Evolutionary conservation across 2,113 vertebrate genomes (phyloP).

Genomic region (Echinops telfairi): DNA sequence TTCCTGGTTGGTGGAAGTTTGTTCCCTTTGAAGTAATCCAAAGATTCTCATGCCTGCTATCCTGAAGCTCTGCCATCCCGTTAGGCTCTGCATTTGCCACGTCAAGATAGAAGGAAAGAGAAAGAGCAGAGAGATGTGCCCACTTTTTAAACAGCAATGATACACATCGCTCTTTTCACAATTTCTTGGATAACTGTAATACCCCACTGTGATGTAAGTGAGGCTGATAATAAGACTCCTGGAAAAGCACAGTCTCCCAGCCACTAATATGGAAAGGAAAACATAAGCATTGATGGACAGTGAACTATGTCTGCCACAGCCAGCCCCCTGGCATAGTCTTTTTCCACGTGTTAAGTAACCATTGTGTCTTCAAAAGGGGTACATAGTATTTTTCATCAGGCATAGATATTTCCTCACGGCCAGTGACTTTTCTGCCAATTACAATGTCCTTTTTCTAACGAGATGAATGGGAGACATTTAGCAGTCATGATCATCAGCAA

Average conservation of each 20-base stretch:
- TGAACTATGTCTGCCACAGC: neutral
- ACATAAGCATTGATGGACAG: neutral
- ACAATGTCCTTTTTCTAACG: neutral
- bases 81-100: neutral
- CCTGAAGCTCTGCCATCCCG: neutral
- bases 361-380: neutral
- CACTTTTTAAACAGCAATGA: constrained; percentile 13
- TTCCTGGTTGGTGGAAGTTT: neutral
- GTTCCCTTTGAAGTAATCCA: neutral
- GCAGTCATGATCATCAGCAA: neutral
- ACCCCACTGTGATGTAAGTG: neutral
- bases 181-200: neutral
- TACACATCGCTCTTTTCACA: neutral
- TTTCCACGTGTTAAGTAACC: neutral
- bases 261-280: neutral
- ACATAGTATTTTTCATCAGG: neutral
- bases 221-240: neutral
- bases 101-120: neutral
- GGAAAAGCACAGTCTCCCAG: neutral
- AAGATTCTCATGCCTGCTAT: neutral
- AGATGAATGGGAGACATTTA: neutral
- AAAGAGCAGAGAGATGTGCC: neutral
- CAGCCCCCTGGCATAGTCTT: neutral
- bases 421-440: neutral
- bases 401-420: neutral